phyloP scores from a whole-genome alignment of 2,113 vertebrate genomes.

The Python bivittatus region DNA sequence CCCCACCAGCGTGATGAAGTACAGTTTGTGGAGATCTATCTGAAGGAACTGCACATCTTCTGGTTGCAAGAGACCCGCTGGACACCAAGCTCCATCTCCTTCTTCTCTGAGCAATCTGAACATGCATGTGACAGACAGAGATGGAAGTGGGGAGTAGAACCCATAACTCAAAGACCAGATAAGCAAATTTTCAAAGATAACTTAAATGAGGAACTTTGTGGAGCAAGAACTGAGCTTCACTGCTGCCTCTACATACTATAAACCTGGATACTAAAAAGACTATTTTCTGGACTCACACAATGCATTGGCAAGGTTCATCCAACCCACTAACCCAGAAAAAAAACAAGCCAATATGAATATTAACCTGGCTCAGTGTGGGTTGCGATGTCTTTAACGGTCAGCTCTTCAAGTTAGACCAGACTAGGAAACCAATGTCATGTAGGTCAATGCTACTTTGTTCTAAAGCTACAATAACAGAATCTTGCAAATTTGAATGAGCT shows the following conservation, averaged over 20 bases:
- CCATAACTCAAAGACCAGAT: neutral
- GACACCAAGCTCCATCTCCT: slow-evolving; percentile 92
- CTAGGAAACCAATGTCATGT: no score
- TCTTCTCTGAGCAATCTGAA: slow-evolving; percentile 84
- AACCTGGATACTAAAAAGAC: no score
- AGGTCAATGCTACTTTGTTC: no score
- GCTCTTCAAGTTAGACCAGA: no score
- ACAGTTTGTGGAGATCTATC: slow-evolving; percentile 83
- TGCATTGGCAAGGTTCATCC: no score
- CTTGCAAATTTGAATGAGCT: neutral
- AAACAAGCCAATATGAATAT: no score
- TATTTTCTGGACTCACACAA: no score
- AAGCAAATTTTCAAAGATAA: neutral
- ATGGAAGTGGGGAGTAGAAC: neutral
- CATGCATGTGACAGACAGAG: neutral
- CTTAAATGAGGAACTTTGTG: neutral
- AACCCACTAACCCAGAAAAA: no score
- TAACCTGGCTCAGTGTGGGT: no score
- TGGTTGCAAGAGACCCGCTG: slow-evolving; percentile 79
- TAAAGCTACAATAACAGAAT: no score
- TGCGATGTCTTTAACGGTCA: no score
- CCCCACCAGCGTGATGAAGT: slow-evolving; percentile 86
- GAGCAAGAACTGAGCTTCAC: neutral
- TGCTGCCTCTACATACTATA: no score
- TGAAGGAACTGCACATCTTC: slow-evolving; percentile 88